Evolutionary conservation across 2,888 invertebrate species (phyloP), one percentile per base, ranked within the genome.

Genomic region (Drosophila borealis): DNA sequence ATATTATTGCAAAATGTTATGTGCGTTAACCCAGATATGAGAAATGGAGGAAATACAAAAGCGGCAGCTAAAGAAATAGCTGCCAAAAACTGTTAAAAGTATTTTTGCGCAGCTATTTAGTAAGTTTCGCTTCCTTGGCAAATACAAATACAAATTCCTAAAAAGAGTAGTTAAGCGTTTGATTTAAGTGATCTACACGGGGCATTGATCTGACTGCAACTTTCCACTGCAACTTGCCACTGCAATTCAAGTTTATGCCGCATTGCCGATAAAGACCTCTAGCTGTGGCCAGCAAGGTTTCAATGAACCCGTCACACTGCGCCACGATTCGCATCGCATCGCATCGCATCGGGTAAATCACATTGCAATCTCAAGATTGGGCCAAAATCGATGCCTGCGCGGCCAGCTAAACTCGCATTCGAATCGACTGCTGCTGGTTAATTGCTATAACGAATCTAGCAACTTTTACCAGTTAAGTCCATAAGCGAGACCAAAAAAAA

Each of bases 391-490:
- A 65, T 62, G 77, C 44, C 64, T 65, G 78, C 45, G 57, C 44
- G 67, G 57, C 66, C 39, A 39, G 56, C 48, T 41, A 4, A 51
- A 63, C 59, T 63, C 50, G 63, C 25, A 34, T 45, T 33, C 17
- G 39, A 17, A 54, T 54, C 29, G 53, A 41, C 41, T 53, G 53
- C 41, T 53, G 53, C 57, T 75, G 86, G 76, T 74, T 86, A 88
- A 89, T 89, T 88, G 89, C 87, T 88, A 76, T 82, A 80, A 74
- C 89, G 83, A 89, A 87, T 87, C 89, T 86, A 76, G 83, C 80
- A 77, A 86, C 87, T 88, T 89, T 88, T 89, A 88, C 88, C 79
- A 74, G 67, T 61, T 50, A 61, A 72, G 63, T 48, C 70, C 83
- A 74, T 56, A 79, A 78, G 49, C 67, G 55, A 59, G 63, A 67